A percentile compares a stretch with the other conserved stretches of the same genome.
These are phyloP conservation scores for Gorsachius magnificus DNA, from an alignment of 2,797 vertebrate genomes.

Conservation along the genomic window DNA sequence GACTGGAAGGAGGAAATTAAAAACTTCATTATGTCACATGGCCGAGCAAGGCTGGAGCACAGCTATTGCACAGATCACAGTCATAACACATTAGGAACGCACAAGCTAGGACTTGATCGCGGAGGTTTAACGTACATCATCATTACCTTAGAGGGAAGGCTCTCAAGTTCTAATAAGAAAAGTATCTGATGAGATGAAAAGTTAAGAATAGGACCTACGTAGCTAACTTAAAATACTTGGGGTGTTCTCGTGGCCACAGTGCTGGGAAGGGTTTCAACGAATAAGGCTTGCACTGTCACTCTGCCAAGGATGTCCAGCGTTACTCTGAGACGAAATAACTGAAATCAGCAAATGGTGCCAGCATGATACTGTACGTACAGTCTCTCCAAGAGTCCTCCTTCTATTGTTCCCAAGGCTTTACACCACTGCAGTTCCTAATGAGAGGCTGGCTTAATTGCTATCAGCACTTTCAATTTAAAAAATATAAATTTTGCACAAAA, in stretches of 20 bases:
- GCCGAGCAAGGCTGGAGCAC: conserved; percentile 42
- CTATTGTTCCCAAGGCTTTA: not conserved
- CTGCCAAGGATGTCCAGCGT: conserved; percentile 5
- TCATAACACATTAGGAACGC: conserved; percentile 47
- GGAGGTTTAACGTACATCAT: not conserved
- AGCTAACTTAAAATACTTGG: conserved; percentile 52
- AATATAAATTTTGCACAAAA: not conserved
- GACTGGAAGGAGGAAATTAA: conserved; percentile 69
- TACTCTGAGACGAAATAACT: not conserved
- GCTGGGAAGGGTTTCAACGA: conserved; percentile 13
- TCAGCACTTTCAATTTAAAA: not conserved
- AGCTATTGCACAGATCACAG: conserved; percentile 24
- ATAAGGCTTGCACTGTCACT: not conserved
- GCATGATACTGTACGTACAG: not conserved
- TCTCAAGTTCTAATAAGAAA: conserved; percentile 61
- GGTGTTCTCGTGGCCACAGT: not conserved
- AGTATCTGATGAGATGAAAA: conserved; percentile 61
- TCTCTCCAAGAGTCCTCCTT: not conserved
- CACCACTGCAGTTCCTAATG: not conserved
- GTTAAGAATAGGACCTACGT: conserved; percentile 58
- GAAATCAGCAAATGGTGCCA: not conserved
- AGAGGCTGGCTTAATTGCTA: not conserved
- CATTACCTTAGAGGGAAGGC: conserved; percentile 59
- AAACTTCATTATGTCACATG: conserved; percentile 68
- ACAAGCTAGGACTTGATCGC: conserved; percentile 12